A percentile compares a stretch with the other conserved stretches of the same genome.
These are phyloP conservation scores for Acronicta psi DNA, from an alignment of 2,888 invertebrate species.

Conservation along the genomic window DNA sequence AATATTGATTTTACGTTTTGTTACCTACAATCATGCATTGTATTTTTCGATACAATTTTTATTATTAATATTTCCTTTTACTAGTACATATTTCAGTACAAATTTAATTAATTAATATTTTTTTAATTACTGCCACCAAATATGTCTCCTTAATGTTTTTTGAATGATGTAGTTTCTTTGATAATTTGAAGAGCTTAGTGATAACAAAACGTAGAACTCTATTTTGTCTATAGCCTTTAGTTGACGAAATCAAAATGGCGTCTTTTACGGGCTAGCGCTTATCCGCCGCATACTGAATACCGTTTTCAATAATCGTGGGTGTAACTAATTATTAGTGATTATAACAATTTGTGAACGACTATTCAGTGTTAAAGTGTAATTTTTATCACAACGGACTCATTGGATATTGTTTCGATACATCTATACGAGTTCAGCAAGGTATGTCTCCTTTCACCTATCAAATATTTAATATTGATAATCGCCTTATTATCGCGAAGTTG, in stretches of 20 bases:
- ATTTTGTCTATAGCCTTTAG: constrained; percentile 80
- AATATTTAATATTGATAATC: constrained; percentile 74
- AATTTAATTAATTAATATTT: not conserved
- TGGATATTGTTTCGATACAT: constrained; percentile 63
- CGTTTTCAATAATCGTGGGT: constrained; percentile 72
- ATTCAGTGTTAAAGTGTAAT: constrained; percentile 71
- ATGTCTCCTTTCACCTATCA: constrained; percentile 87
- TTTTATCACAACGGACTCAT: constrained; percentile 60
- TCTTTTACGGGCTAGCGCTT: constrained; percentile 84
- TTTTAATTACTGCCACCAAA: not conserved
- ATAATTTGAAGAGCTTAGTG: not conserved
- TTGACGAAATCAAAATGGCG: constrained; percentile 89
- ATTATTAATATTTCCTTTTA: not conserved
- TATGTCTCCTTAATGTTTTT: no score
- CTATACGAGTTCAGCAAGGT: constrained; percentile 70
- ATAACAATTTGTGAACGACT: constrained; percentile 77
- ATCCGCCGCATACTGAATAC: constrained; percentile 81
- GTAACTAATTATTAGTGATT: constrained; percentile 75
- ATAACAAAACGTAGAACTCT: constrained; percentile 60
- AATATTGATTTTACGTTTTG: constrained; percentile 26
- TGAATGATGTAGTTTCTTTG: not conserved
- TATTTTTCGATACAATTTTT: not conserved
- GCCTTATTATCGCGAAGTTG: constrained; percentile 60
- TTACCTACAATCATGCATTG: not conserved
- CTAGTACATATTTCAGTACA: not conserved